Evolutionary conservation across 2,113 vertebrate genomes (phyloP).

Genomic region (Cairina moschata): DNA sequence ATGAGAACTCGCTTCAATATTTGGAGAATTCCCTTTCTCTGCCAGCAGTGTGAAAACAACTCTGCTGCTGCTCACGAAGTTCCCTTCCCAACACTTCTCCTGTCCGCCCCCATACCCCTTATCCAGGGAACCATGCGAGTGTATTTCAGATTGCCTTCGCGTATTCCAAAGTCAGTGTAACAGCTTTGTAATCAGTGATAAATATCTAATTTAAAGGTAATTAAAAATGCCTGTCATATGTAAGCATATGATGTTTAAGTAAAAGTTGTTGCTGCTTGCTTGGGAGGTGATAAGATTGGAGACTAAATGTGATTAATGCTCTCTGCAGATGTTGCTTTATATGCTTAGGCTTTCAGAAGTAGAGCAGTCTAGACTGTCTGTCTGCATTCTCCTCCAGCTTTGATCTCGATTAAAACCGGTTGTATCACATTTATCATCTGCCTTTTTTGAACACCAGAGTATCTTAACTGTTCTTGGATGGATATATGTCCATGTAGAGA

Average conservation of each 20-base stretch:
- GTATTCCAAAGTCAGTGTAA: not conserved
- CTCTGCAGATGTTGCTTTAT: constrained; percentile 84
- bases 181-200: constrained; percentile 38
- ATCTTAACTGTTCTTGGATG: not conserved
- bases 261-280: constrained; percentile 68
- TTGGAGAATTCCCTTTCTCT: not conserved
- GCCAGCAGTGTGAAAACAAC: not conserved
- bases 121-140: not conserved
- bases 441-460: constrained; percentile 24
- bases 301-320: constrained; percentile 80
- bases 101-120: not conserved
- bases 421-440: constrained; percentile 78
- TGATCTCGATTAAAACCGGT: constrained; percentile 85
- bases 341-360: constrained; percentile 76
- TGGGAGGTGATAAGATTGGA: constrained; percentile 66
- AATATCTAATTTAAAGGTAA: constrained; percentile 44
- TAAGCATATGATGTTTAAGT: constrained; percentile 50
- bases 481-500: not conserved
- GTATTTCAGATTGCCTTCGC: not conserved
- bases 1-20: not conserved
- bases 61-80: not conserved
- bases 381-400: constrained; percentile 81
- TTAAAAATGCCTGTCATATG: not conserved
- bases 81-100: not conserved
- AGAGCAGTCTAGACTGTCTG: constrained; percentile 82